Base-by-base conservation (phyloP, 2,888 invertebrate species). In the Xiphydria camelus region DNA sequence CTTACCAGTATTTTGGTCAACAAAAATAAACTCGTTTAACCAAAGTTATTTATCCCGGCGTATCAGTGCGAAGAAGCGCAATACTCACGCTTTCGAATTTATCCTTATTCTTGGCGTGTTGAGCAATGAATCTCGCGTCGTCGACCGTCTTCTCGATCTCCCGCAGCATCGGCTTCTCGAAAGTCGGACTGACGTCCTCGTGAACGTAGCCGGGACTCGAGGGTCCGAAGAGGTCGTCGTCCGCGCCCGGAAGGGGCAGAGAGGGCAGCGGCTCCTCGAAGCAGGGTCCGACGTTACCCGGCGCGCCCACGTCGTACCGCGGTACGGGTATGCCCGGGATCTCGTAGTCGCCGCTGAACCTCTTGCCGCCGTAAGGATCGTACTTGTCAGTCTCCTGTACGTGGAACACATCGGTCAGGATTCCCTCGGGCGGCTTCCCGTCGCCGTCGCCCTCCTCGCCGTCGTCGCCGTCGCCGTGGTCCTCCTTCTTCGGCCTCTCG, bases 51-150 rank as follows among this genome's bases (percentile, higher is more conserved):
- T n/a, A n/a, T n/a, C n/a, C n/a, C n/a, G n/a, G n/a, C n/a, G n/a
- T n/a, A n/a, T n/a, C n/a, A n/a, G n/a, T n/a, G n/a, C n/a, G n/a
- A n/a, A n/a, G n/a, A n/a, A n/a, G n/a, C n/a, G n/a, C 2, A 17
- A 41, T 71, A 87, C 91, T 88, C 81, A 94, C 94, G 78, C 88
- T 91, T 78, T 92, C 93, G 77, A 93, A 94, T 76, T 89, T 90
- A 79, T 94, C 94, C 79, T 93, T 91, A 80, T 94, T 94, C 78
- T 87, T 89, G 76, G 93, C 91, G 77, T 94, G 94, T 79, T 94
- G 94, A 72, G 94, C 94, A 79, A 94, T 93, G 78, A 94, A 94
- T 70, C 90, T 86, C 59, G 94, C 91, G 64, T 93, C 92, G 74
- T 91, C 91, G 77, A 93, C 87, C 67, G 94, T 91, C 77, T 91